Conservation (phyloP, 1,140 invertebrate genomes). For the Branchinecta lynchi region DNA sequence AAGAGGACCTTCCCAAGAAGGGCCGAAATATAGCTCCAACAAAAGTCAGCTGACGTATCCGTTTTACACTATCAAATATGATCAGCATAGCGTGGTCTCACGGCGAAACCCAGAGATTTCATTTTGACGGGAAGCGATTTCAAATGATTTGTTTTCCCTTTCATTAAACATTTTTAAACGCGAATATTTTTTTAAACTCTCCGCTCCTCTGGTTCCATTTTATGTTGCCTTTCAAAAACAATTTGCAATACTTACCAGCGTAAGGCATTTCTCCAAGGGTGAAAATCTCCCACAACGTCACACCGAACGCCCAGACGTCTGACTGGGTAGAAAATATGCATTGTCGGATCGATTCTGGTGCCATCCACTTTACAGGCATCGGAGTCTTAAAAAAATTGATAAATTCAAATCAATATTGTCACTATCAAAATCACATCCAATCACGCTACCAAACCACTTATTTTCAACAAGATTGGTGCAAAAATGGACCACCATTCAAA, state of each 20-base stretch:
- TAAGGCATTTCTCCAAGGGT: constrained; percentile 30
- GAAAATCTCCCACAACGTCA: constrained; percentile 37
- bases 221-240: not conserved
- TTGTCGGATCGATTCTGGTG: constrained; percentile 32
- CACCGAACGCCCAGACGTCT: constrained; percentile 36
- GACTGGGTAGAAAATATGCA: constrained; percentile 33
- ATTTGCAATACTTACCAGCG: constrained; percentile 22
- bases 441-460: not conserved
- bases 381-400: constrained; percentile 28
- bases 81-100: not conserved
- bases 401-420: constrained; percentile 5
- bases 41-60: not conserved
- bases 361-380: constrained; percentile 41
- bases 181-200: not conserved
- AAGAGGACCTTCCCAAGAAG: too few relatives aligned
- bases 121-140: not conserved
- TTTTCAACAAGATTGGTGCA: not conserved
- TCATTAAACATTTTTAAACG: not conserved
- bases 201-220: not conserved
- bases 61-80: not conserved
- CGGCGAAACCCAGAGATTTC: not conserved
- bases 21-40: too few relatives aligned
- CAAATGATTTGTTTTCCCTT: not conserved
- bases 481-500: not conserved
- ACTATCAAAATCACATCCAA: not conserved